Base-by-base conservation (phyloP, 1,140 invertebrate genomes). In the Ooceraea biroi region DNA sequence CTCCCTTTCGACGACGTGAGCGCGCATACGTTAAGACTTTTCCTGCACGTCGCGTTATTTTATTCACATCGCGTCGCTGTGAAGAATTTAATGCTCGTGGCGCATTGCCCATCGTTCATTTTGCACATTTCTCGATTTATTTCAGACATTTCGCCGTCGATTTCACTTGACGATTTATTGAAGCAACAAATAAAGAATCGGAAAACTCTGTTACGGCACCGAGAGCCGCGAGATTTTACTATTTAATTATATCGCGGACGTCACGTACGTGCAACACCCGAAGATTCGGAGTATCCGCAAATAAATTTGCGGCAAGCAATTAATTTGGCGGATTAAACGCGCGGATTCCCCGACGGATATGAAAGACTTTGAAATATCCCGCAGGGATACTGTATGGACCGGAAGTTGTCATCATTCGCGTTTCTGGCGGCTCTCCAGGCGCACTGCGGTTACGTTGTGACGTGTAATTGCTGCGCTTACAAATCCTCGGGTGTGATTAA, bases 391-490 rank as follows among this genome's bases (percentile, higher is more conserved):
- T 60, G 36, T 73, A 69, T 84, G 44, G 69, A 65, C 50, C 86
- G 48, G 50, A 87, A 78, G 68, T 80, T 66, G 55, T 88, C 66
- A 60, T 60, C 52, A 60, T 78, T 83, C 25, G 77, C 58, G 71
- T 72, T 68, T 78, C 83, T 88, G 87, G 87, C 88, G 84, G 14
- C 58, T 55, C 48, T 89, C 87, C 84, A 89, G 88, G 68, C 84
- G 84, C 87, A 85, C 52, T 85, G 88, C 84, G 74, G 86, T 77
- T 86, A 72, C 83, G 36, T 27, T 48, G 65, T 66, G 85, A 78
- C 68, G 71, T 80, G 57, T 73, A 73, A 82, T 76, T 74, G 72
- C 72, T 66, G 50, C 72, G 65, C 50, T 80, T 57, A 80, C 50
- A 80, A 80, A 80, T 80, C 36, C 68, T 71, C 65, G 65, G 7